These are phyloP conservation scores for Coracopsis vasa DNA, from an alignment of 2,113 vertebrate genomes.

Conservation along the genomic window DNA sequence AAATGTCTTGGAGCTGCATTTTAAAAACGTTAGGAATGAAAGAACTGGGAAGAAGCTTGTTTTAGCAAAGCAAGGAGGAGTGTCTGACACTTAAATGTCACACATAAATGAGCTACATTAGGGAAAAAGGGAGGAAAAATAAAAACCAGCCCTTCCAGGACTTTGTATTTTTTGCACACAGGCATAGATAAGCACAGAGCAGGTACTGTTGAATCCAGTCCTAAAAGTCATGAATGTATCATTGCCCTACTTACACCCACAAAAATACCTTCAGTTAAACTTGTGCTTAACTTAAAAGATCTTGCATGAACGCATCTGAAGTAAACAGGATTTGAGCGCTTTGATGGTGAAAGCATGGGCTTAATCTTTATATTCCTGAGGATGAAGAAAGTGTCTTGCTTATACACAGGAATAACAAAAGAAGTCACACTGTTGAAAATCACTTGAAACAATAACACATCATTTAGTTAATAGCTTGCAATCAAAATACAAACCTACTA, in stretches of 20 bases:
- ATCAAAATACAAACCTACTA: neutral
- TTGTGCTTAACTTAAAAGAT: neutral
- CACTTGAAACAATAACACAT: neutral
- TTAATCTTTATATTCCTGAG: neutral
- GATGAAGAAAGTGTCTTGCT: neutral
- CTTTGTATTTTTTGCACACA: neutral
- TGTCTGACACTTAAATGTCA: neutral
- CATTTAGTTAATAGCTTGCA: neutral
- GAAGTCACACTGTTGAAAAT: neutral
- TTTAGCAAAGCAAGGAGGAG: neutral
- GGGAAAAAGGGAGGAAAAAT: accelerated
- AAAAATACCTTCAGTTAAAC: neutral
- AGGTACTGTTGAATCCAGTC: neutral
- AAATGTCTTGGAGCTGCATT: neutral
- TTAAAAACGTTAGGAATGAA: neutral
- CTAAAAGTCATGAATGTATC: neutral
- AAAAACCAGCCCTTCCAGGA: neutral
- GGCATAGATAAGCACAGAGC: neutral
- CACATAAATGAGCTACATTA: neutral
- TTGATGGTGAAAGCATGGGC: neutral
- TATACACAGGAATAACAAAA: neutral
- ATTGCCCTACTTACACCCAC: neutral
- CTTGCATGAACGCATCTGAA: neutral
- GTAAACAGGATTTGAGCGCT: neutral
- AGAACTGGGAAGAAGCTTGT: neutral